phyloP scores from a whole-genome alignment of 2,888 invertebrate species.

The Drosophila mercatorum region DNA sequence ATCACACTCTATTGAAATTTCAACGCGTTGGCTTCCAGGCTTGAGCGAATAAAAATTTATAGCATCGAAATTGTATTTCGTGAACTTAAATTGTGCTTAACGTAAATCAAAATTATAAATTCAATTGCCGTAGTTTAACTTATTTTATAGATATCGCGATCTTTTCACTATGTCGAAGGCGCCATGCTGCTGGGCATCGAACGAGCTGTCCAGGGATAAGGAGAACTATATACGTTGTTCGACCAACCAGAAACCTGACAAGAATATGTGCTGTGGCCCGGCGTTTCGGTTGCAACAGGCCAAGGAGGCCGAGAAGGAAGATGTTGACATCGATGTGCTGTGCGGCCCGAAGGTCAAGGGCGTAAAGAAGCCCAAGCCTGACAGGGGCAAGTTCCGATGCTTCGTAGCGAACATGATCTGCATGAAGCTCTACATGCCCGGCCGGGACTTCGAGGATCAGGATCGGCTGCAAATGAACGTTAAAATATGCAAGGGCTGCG shows the following conservation, averaged over 20 bases:
- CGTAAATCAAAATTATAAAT: neutral
- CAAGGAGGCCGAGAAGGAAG: slow-evolving; percentile 21
- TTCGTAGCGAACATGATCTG: slow-evolving; percentile 56
- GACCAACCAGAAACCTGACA: slow-evolving; percentile 23
- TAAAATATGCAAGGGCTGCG: slow-evolving; percentile 50
- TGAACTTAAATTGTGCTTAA: slow-evolving; percentile 12
- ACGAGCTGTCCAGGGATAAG: slow-evolving; percentile 32
- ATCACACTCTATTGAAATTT: slow-evolving; percentile 66
- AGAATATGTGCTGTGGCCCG: slow-evolving; percentile 46
- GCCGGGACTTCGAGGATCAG: slow-evolving; percentile 50
- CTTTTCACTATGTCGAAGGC: slow-evolving; percentile 28
- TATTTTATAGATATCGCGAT: neutral
- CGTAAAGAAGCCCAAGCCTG: slow-evolving; percentile 44
- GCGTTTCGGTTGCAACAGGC: slow-evolving; percentile 43
- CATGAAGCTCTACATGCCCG: slow-evolving; percentile 59
- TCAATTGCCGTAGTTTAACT: neutral
- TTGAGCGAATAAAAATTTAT: slow-evolving; percentile 51
- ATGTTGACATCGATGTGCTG: slow-evolving; percentile 23
- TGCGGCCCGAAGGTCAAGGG: slow-evolving; percentile 23
- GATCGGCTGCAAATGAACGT: slow-evolving; percentile 37
- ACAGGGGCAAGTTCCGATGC: slow-evolving; percentile 24
- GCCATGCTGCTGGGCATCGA: slow-evolving; percentile 46
- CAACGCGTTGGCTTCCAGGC: slow-evolving; percentile 58
- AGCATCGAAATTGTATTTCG: slow-evolving; percentile 38
- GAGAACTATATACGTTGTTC: slow-evolving; percentile 56